phyloP scores from a whole-genome alignment of 1,140 invertebrate genomes.

The Microvelia longipes region DNA sequence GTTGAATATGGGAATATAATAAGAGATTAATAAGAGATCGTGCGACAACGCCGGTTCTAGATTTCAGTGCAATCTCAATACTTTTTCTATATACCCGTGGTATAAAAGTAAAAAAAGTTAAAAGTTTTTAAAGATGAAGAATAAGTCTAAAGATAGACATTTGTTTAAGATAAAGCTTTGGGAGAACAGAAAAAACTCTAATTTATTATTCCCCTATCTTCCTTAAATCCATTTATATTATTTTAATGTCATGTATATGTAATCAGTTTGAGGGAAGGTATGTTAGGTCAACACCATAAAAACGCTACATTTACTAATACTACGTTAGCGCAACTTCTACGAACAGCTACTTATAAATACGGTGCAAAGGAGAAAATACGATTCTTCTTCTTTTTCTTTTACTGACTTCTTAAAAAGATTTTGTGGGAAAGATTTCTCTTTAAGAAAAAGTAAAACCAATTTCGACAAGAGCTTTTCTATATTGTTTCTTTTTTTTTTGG shows the following conservation, averaged over 20 bases:
- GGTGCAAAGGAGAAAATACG: neutral
- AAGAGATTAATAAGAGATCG: no score
- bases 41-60: no score
- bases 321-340: neutral
- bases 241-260: neutral
- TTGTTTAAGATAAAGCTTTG: neutral
- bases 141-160: neutral
- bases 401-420: neutral
- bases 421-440: no score
- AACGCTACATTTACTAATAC: neutral
- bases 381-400: neutral
- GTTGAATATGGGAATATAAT: no score
- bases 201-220: neutral
- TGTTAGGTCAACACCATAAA: neutral
- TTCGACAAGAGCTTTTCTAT: neutral
- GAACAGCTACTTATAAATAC: neutral
- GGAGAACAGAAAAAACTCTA: neutral
- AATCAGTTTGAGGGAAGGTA: neutral
- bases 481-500: no score
- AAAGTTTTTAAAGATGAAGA: neutral
- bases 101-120: neutral
- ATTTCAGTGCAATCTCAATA: no score
- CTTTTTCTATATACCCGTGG: neutral
- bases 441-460: neutral
- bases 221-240: neutral